These are phyloP conservation scores for Campoletis raptor DNA, from an alignment of 2,888 invertebrate species.

Conservation along the genomic window DNA sequence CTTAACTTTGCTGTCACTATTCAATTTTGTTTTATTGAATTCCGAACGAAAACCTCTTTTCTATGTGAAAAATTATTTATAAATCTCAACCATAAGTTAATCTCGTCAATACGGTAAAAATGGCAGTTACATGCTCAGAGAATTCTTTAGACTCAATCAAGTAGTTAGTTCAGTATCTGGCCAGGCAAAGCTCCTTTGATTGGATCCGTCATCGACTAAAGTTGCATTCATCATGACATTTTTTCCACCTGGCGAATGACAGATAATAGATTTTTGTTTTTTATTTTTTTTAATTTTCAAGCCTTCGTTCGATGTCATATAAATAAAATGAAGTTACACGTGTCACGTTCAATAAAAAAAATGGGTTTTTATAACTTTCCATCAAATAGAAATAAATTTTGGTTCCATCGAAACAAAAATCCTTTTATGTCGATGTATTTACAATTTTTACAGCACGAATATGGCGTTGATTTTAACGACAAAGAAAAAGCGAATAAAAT, in stretches of 20 bases:
- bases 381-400: not conserved
- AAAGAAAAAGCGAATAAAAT: not conserved
- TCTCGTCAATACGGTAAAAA: not conserved
- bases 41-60: not conserved
- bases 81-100: not conserved
- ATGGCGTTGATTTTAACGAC: not conserved
- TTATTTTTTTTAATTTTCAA: not conserved
- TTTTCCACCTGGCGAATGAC: not conserved
- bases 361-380: not conserved
- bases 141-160: not conserved
- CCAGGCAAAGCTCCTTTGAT: constrained; percentile 8
- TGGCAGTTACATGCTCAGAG: not conserved
- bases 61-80: not conserved
- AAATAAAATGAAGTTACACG: not conserved
- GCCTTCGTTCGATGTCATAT: not conserved
- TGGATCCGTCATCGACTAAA: not conserved
- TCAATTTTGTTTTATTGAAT: not conserved
- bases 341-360: not conserved
- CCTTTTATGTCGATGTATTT: not conserved
- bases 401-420: not conserved
- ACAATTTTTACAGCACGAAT: not conserved
- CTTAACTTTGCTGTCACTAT: not conserved
- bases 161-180: constrained; percentile 31
- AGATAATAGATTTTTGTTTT: not conserved
- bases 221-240: not conserved